Conservation (phyloP, 1,140 invertebrate genomes). For the Halotydeus destructor region DNA sequence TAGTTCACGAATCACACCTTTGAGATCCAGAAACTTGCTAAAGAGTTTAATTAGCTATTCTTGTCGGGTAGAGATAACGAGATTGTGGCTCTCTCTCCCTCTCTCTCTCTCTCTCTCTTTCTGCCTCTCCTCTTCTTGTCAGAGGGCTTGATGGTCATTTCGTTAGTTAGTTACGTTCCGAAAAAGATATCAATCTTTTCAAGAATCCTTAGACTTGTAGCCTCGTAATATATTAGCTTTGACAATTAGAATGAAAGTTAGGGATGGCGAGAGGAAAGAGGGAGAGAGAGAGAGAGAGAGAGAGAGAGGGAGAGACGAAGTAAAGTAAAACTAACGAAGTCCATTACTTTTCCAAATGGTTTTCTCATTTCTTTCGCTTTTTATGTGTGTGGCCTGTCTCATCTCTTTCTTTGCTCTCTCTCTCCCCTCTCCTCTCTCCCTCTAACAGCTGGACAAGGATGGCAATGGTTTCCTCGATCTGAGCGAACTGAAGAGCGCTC, state of each 20-base stretch:
- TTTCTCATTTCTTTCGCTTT: background rate
- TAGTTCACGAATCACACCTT: too few species aligned
- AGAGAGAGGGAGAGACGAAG: background rate
- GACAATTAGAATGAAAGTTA: background rate
- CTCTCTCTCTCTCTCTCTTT: too few species aligned
- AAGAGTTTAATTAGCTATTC: too few species aligned
- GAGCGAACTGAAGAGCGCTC: slow-evolving; percentile 61
- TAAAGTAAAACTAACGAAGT: too few species aligned
- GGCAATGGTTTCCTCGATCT: slow-evolving; percentile 72
- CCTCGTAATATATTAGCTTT: background rate
- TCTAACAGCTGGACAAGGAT: slow-evolving; percentile 81
- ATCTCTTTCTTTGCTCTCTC: background rate
- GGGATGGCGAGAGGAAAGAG: background rate
- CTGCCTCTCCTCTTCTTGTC: too few species aligned
- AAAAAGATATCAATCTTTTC: too few species aligned
- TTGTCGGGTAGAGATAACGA: too few species aligned
- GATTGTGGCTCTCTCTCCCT: too few species aligned
- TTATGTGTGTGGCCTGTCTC: background rate
- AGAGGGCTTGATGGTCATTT: too few species aligned
- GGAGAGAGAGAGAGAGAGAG: background rate
- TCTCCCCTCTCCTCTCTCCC: slow-evolving; percentile 24
- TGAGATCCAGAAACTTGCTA: too few species aligned
- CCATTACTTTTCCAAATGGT: too few species aligned
- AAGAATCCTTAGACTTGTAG: background rate
- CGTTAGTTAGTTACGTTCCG: too few species aligned